Conservation (phyloP, 2,113 vertebrate genomes). For the Spermophilus dauricus region DNA sequence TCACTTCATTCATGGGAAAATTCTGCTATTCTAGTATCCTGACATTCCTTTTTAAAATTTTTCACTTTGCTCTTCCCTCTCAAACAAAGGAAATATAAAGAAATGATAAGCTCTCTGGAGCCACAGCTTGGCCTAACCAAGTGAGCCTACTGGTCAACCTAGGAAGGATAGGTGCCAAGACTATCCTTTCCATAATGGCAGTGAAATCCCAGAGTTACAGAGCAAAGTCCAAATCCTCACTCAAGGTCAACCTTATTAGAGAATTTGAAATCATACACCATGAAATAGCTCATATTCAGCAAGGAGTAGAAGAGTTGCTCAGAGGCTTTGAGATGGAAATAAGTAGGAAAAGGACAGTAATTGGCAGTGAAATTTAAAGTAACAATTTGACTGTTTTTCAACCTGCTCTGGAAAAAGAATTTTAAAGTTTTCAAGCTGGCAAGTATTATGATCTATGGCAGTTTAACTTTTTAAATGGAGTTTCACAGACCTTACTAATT, state of each 20-base stretch:
- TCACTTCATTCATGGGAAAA: background rate
- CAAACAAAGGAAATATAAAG: constrained; percentile 14
- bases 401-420: constrained; percentile 18
- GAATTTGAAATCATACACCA: constrained; percentile 33
- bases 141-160: background rate
- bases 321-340: constrained; percentile 4
- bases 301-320: background rate
- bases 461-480: constrained; percentile 74
- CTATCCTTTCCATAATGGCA: background rate
- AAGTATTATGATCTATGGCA: constrained; percentile 41
- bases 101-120: background rate
- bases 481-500: constrained; percentile 79
- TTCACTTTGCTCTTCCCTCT: background rate
- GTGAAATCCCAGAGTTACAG: background rate
- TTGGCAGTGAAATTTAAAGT: constrained; percentile 51
- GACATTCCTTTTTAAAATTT: background rate
- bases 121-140: background rate
- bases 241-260: background rate
- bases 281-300: constrained; percentile 1
- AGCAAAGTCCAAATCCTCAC: background rate
- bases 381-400: constrained; percentile 56
- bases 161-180: background rate
- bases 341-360: background rate
- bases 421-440: constrained; percentile 65
- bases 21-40: background rate